Percentiles rank a stretch among this genome's conserved stretches.
phyloP scores from a whole-genome alignment of 1,140 invertebrate genomes.

The Laupala kohalensis region DNA sequence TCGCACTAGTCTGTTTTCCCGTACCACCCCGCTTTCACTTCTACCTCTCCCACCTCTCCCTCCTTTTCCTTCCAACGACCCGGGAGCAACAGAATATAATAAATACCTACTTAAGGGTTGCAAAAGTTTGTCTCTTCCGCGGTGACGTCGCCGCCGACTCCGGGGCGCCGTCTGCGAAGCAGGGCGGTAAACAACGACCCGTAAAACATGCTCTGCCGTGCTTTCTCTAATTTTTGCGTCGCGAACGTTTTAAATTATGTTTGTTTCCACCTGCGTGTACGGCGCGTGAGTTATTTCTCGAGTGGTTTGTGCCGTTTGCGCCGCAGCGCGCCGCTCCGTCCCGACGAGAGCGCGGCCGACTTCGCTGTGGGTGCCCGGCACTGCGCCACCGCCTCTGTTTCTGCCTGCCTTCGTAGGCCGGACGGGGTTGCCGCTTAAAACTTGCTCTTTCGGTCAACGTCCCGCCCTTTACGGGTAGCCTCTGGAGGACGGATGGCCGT shows the following conservation, averaged over 20 bases:
- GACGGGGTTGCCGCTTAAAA: not conserved
- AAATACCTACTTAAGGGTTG: not conserved
- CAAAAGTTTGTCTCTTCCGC: not conserved
- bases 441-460: not conserved
- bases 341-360: too few relatives aligned
- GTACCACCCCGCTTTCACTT: too few relatives aligned
- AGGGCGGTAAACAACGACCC: not conserved
- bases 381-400: too few relatives aligned
- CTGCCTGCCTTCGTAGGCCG: too few relatives aligned
- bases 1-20: not conserved
- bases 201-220: not conserved
- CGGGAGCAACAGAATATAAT: not conserved
- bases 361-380: not conserved
- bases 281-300: not conserved
- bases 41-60: too few relatives aligned
- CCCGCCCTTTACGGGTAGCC: too few relatives aligned
- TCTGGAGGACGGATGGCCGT: too few relatives aligned
- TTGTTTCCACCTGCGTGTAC: not conserved
- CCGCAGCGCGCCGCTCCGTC: not conserved
- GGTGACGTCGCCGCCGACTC: too few relatives aligned
- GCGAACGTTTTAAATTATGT: not conserved
- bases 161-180: too few relatives aligned
- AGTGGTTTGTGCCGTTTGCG: not conserved
- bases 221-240: not conserved
- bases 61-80: too few relatives aligned